phyloP scores from a whole-genome alignment of 2,797 vertebrate genomes.

The Hirundo rustica region DNA sequence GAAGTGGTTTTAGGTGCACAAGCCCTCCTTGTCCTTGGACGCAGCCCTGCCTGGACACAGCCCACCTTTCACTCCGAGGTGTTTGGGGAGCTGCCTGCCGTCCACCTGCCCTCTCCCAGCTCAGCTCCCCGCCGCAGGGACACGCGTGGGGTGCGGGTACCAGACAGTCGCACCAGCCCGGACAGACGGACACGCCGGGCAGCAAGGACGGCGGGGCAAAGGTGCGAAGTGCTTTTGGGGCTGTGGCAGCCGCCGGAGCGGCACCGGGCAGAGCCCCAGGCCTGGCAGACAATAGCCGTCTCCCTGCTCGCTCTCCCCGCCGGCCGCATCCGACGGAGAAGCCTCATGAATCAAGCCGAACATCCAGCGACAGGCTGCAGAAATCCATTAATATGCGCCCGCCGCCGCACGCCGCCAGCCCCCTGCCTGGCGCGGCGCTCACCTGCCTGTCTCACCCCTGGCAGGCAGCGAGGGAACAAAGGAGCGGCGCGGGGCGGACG shows the following conservation, averaged over 20 bases:
- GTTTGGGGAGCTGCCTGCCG: not conserved
- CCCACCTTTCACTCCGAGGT: not conserved
- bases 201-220: not conserved
- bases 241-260: not conserved
- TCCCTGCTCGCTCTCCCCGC: not conserved
- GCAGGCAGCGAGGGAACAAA: constrained; percentile 50
- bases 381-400: constrained; percentile 34
- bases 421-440: constrained; percentile 10
- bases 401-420: constrained; percentile 6
- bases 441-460: constrained; percentile 56
- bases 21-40: not conserved
- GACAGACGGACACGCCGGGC: not conserved
- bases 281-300: constrained; percentile 19
- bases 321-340: not conserved
- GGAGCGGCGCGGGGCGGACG: not conserved
- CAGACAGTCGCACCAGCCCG: not conserved
- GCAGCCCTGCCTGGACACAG: not conserved
- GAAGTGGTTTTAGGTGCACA: not conserved
- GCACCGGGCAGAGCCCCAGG: not conserved
- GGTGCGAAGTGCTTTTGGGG: not conserved
- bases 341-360: constrained; percentile 39
- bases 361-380: constrained; percentile 31
- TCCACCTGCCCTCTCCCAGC: not conserved
- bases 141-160: not conserved
- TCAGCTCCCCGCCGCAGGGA: not conserved